Evolutionary conservation across 2,797 vertebrate genomes (phyloP).

Genomic region (Selene dorsalis): DNA sequence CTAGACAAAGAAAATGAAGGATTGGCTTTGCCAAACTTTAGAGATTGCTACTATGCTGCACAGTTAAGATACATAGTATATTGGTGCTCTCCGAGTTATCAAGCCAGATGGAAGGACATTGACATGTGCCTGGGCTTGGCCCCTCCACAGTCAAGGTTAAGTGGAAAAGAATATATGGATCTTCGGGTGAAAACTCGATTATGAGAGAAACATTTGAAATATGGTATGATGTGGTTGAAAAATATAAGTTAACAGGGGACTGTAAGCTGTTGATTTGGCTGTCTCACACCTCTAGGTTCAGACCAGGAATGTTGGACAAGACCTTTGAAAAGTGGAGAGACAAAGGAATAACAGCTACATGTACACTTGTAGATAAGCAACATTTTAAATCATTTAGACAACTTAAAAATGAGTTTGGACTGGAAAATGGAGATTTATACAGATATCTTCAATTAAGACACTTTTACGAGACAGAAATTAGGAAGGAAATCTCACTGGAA

Average conservation of each 20-base stretch:
- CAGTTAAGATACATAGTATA: not conserved
- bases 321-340: too few relatives aligned
- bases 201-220: constrained; percentile 8
- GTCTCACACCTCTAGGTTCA: too few relatives aligned
- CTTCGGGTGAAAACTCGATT: not conserved
- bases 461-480: constrained; percentile 4
- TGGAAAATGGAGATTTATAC: constrained; percentile 8
- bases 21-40: not conserved
- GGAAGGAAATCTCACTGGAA: constrained; percentile 1
- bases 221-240: not conserved
- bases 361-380: too few relatives aligned
- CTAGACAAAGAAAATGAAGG: not conserved
- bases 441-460: constrained; percentile 6
- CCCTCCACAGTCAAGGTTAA: not conserved
- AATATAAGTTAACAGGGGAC: too few relatives aligned
- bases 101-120: constrained; percentile 11
- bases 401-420: not conserved
- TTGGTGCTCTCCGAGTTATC: not conserved
- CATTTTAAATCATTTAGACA: too few relatives aligned
- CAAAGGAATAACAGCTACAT: too few relatives aligned
- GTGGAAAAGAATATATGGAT: not conserved
- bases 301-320: too few relatives aligned
- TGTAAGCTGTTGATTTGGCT: too few relatives aligned
- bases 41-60: not conserved
- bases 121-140: not conserved